These are phyloP conservation scores for Strigamia crassipes DNA, from an alignment of 2,888 invertebrate genomes.

Conservation along the genomic window DNA sequence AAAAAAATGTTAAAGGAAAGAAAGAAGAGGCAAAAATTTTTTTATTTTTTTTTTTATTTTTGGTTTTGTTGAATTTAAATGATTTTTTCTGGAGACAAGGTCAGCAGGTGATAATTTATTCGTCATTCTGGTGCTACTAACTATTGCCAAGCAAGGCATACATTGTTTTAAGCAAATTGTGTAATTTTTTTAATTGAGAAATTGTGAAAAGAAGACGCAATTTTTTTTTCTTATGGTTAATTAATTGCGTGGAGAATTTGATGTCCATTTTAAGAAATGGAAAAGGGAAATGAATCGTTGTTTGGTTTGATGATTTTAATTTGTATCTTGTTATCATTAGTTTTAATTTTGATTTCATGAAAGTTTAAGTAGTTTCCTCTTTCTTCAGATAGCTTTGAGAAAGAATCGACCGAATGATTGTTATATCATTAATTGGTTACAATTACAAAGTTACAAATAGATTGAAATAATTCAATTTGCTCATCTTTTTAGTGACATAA, in stretches of 20 bases:
- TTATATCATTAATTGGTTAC: not conserved
- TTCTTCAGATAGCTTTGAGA: not conserved
- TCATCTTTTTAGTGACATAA: not conserved
- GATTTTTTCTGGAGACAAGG: not conserved
- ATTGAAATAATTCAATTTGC: not conserved
- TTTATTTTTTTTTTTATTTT: too few species aligned
- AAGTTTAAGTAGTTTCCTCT: not conserved
- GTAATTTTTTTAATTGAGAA: not conserved
- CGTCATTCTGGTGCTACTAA: not conserved
- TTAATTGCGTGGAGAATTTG: not conserved
- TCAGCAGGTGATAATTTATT: not conserved
- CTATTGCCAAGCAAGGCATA: not conserved
- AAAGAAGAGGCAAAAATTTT: too few species aligned
- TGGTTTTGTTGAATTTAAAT: not conserved
- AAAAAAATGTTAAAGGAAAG: not conserved
- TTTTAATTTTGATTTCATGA: not conserved
- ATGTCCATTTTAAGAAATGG: not conserved
- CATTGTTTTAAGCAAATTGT: not conserved
- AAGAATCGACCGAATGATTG: not conserved
- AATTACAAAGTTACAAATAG: not conserved
- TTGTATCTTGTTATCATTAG: not conserved
- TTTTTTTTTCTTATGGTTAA: too few species aligned
- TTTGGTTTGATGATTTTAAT: not conserved
- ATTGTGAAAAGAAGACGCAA: not conserved
- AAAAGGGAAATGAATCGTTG: not conserved